Evolutionary conservation across 2,797 vertebrate genomes (phyloP), one percentile per base, ranked within the genome.

Genomic region (Argentina silus): DNA sequence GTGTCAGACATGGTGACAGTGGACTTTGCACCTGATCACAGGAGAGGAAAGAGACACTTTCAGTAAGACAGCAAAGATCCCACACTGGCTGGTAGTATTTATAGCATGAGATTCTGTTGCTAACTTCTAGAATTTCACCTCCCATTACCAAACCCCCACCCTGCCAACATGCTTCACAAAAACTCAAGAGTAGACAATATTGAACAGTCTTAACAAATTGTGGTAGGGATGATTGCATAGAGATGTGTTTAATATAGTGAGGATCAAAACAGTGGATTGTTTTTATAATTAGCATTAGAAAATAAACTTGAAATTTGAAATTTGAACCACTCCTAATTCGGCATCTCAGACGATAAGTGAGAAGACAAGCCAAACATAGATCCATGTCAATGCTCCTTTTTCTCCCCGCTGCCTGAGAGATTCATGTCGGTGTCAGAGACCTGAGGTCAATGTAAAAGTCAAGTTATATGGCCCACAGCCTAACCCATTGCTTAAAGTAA

Each of bases 1-100:
- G 93, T 94, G 92, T 98, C 97, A 86, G 97, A 98, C 97, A 98
- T 98, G 94, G 81, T 92, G 94, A 87, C 67, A 84, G 86, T 71
- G 89, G 93, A 93, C 93, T 93, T 93, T 86, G 79, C 74, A 92
- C 91, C 93, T 93, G 94, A 93, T 78, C 61, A 43, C 3, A 67
- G 82, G 75, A 77, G 36, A 80, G 76, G 82, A 64, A 72, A 85
- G 27, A 79, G 6, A 78, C 10, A 62, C 45, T 86, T 67, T 15
- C 60, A 83, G 79, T 81, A 17, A 7, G 48, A 70, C 17, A 66
- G 53, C 3, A 45, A 80, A 67, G 71, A 77, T 72, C 14, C 0
- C 67, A 23, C 10, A 50, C 57, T 47, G 59, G 10, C 59, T 70
- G 9, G 27, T 5, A 74, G 73, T 90, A 92, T 92, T 91, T 91